phyloP scores from a whole-genome alignment of 2,888 invertebrate species.

The Sericinus montela region DNA sequence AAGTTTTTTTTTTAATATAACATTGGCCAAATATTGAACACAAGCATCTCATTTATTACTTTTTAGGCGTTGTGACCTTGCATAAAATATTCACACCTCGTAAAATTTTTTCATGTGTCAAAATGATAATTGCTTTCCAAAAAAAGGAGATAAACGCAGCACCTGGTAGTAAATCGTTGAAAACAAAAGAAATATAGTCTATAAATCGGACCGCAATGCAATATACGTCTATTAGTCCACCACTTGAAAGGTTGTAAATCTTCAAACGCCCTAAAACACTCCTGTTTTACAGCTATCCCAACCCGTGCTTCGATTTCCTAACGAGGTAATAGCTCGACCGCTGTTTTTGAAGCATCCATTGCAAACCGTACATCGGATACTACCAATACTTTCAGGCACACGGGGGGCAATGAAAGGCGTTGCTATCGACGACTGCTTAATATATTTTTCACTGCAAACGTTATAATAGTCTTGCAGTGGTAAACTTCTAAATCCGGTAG shows the following conservation, averaged over 20 bases:
- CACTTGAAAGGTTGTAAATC: slow-evolving; percentile 70
- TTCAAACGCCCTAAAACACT: slow-evolving; percentile 54
- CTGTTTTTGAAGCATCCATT: slow-evolving; percentile 25
- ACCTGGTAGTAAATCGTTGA: slow-evolving; percentile 56
- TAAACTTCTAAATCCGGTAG: slow-evolving; percentile 5
- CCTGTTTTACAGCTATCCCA: slow-evolving; percentile 53
- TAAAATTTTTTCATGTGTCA: no score
- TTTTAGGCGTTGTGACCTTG: no score
- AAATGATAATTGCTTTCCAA: no score
- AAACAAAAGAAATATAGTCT: slow-evolving; percentile 70
- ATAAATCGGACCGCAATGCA: slow-evolving; percentile 70
- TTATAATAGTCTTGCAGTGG: slow-evolving; percentile 1
- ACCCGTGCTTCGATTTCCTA: slow-evolving; percentile 18
- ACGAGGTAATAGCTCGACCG: slow-evolving; percentile 22
- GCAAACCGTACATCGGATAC: slow-evolving; percentile 22
- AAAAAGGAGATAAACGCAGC: slow-evolving; percentile 30
- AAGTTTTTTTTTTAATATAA: no score
- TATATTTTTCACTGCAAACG: slow-evolving; percentile 5
- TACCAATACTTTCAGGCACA: slow-evolving; percentile 10
- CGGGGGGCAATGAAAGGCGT: slow-evolving; percentile 23
- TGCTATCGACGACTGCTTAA: slow-evolving; percentile 9
- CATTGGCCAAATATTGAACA: no score
- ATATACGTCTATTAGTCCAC: slow-evolving; percentile 74
- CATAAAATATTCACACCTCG: no score
- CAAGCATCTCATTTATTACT: no score